Evolutionary conservation across 2,888 invertebrate genomes (phyloP).

Genomic region (Eristalinus sepulchralis): DNA sequence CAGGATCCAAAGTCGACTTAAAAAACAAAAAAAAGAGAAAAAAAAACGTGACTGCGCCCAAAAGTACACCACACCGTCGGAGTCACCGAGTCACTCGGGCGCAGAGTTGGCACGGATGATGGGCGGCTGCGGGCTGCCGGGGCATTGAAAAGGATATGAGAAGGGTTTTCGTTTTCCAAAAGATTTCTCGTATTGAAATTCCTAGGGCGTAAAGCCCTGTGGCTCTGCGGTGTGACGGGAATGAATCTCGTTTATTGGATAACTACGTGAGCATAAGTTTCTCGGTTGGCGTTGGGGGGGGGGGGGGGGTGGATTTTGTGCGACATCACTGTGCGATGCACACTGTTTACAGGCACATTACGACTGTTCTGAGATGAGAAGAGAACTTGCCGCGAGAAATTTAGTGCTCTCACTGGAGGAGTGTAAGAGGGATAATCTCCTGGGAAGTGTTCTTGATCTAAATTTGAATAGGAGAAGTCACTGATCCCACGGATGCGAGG

Average conservation of each 20-base stretch:
- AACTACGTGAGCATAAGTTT: constrained; percentile 67
- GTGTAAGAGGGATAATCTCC: background rate
- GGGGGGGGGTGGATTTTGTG: constrained; percentile 1
- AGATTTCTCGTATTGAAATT: constrained; percentile 66
- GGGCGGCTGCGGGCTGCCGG: background rate
- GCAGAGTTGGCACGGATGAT: background rate
- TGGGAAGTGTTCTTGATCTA: background rate
- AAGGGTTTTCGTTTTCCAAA: constrained; percentile 29
- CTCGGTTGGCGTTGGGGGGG: background rate
- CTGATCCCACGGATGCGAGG: background rate
- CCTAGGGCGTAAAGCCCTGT: constrained; percentile 58
- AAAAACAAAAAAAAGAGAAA: no score
- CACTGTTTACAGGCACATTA: constrained; percentile 33
- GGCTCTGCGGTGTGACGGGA: constrained; percentile 59
- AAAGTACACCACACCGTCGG: constrained; percentile 3
- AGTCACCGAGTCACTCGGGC: background rate
- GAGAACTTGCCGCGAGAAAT: background rate
- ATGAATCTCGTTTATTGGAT: constrained; percentile 70
- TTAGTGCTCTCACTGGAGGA: background rate
- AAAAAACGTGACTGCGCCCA: constrained; percentile 63
- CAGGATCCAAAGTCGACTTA: constrained; percentile 43
- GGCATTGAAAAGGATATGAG: background rate
- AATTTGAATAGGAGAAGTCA: background rate
- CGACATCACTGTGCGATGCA: constrained; percentile 22
- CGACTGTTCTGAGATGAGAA: background rate